Evolutionary conservation across 2,888 invertebrate species (phyloP), one percentile per base, ranked within the genome.

Genomic region (Phengaris arion): DNA sequence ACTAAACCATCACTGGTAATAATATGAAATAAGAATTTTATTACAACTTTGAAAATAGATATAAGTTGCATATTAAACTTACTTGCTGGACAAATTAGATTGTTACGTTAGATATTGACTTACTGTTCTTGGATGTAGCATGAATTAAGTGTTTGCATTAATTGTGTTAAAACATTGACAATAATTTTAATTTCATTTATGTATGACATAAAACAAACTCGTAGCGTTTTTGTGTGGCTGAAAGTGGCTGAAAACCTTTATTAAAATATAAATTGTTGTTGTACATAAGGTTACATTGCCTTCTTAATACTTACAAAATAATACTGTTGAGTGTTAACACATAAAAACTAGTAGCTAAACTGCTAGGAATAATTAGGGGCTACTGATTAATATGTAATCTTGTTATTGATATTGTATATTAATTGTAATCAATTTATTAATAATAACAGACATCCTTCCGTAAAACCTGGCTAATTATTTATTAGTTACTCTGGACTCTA

Each of bases 21-120:
- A 22, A 22, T 22, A 22, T 22, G 22, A 22, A 22, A 22, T 59
- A 12, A 59, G 9, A 22, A 22, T 59, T 59, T 59, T 10, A 59
- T 59, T 59, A 9, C 22, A 10, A 59, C 10, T 59, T 68, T 68
- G 6, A 45, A 35, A 35, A 45, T 68, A 68, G 68, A 35, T 12
- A 45, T 68, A 68, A 46, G 68, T 46, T n/a, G 46, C 48, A 46
- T 69, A 69, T 48, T 13, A 13, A 9, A 69, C 13, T 46, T 69
- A 48, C 15, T 69, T 69, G 69, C 69, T 69, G 69, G 69, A 48
- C 69, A 69, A 69, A 15, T n/a, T 48, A 45, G 35, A 64, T 69
- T 69, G 69, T 69, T 69, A 69, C 48, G 69, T 69, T 69, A 69
- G 4, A 45, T 12, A 12, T 45, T 64, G 35, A 45, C 64, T 6